A percentile compares a stretch with the other conserved stretches of the same genome.
Conservation (phyloP, 92 coral and sea anemone species). For the Micromussa lordhowensis region DNA sequence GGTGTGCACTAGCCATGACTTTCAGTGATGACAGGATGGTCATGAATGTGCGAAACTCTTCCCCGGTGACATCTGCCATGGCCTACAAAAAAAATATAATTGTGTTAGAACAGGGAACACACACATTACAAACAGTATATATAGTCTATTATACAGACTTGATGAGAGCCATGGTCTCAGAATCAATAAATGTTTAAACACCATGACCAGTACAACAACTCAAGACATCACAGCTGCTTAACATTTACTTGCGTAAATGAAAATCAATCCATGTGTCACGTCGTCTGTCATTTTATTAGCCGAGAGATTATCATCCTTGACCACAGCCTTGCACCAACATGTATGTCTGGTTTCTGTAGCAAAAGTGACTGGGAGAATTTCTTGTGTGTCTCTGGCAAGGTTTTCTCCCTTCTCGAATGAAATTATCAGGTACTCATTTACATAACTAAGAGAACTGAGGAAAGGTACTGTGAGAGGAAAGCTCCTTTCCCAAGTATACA, state of each 20-base stretch:
- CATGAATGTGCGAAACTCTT: conserved; percentile 91
- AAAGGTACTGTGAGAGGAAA: too few relatives aligned
- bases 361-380: background rate
- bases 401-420: too few relatives aligned
- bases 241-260: background rate
- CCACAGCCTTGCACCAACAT: conserved; percentile 7
- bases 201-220: conserved; percentile 35
- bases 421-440: too few relatives aligned
- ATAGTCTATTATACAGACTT: too few relatives aligned
- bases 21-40: conserved; percentile 84
- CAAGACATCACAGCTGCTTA: background rate
- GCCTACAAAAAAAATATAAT: conserved; percentile 60
- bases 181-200: conserved; percentile 5
- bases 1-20: conserved; percentile 79
- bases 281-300: conserved; percentile 94
- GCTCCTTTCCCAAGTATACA: too few relatives aligned
- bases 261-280: background rate
- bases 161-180: conserved; percentile 32
- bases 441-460: too few relatives aligned
- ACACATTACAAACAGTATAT: background rate
- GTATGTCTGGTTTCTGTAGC: too few relatives aligned
- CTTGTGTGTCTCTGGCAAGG: too few relatives aligned
- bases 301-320: conserved; percentile 87
- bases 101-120: background rate
- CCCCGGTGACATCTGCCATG: conserved; percentile 95